These are phyloP conservation scores for Argyra leucocephala DNA, from an alignment of 2,888 invertebrate genomes.

Conservation along the genomic window DNA sequence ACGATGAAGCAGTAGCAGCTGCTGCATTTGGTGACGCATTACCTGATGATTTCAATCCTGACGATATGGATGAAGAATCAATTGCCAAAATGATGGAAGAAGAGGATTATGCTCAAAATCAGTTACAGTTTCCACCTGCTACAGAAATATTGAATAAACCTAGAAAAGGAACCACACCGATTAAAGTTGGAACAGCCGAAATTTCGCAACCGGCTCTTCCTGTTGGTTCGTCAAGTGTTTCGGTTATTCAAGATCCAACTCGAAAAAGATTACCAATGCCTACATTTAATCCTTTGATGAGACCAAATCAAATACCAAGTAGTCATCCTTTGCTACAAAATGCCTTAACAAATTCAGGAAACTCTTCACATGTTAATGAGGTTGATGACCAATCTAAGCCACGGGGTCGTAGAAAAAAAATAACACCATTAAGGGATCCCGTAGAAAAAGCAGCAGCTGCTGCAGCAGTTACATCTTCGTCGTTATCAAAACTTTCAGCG, in stretches of 20 bases:
- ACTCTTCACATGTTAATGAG: slow-evolving; percentile 28
- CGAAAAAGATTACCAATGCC: slow-evolving; percentile 41
- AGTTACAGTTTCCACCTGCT: slow-evolving; percentile 46
- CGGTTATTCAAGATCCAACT: slow-evolving; percentile 41
- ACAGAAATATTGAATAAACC: slow-evolving; percentile 33
- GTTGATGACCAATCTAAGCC: slow-evolving; percentile 30
- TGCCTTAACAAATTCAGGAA: slow-evolving; percentile 38
- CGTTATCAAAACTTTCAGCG: slow-evolving; percentile 13
- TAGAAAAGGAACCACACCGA: slow-evolving; percentile 16
- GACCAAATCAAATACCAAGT: slow-evolving; percentile 32
- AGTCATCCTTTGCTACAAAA: slow-evolving; percentile 31
- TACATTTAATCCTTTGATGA: slow-evolving; percentile 38
- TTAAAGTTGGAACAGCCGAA: slow-evolving; percentile 19
- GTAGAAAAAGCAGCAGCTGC: slow-evolving; percentile 46
- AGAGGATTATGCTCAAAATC: slow-evolving; percentile 51
- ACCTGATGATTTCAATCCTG: slow-evolving; percentile 44
- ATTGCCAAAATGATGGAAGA: slow-evolving; percentile 54
- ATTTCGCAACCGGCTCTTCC: slow-evolving; percentile 21
- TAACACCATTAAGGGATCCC: slow-evolving; percentile 42
- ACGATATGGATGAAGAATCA: slow-evolving; percentile 45
- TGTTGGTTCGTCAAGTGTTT: slow-evolving; percentile 35
- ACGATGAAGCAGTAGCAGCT: slow-evolving; percentile 30
- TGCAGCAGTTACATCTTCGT: slow-evolving; percentile 41
- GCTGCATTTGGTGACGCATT: slow-evolving; percentile 34
- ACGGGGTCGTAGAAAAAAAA: slow-evolving; percentile 42